Evolutionary conservation across 2,113 vertebrate genomes (phyloP).

Genomic region (Butorides virescens): DNA sequence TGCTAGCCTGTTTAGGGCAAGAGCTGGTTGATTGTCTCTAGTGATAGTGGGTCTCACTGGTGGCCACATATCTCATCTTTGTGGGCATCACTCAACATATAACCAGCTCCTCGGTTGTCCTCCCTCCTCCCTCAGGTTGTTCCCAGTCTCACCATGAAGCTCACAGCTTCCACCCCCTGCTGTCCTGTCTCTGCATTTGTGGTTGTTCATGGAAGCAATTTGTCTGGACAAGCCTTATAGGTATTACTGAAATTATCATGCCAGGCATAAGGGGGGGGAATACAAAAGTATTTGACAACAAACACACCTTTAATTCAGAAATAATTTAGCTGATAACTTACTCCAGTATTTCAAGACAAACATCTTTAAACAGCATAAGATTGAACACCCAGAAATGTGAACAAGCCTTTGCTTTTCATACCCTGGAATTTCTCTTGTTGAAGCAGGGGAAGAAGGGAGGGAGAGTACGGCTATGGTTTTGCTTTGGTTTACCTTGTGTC

Average conservation of each 20-base stretch:
- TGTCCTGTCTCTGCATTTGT: not conserved
- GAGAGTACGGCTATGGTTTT: not conserved
- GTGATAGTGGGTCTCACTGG: not conserved
- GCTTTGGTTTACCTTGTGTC: slow-evolving; percentile 70
- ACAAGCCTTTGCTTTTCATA: not conserved
- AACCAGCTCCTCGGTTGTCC: not conserved
- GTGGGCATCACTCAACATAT: not conserved
- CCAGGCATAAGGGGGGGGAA: not conserved
- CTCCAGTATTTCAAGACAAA: not conserved
- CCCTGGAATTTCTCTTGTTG: not conserved
- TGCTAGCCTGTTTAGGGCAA: not conserved
- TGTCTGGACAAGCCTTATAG: not conserved
- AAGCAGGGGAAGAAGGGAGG: not conserved
- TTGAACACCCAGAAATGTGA: not conserved
- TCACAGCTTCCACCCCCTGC: not conserved
- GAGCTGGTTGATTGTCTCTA: not conserved
- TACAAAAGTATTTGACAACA: not conserved
- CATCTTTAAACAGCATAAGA: not conserved
- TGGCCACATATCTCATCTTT: not conserved
- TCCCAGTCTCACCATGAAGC: not conserved
- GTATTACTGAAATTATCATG: not conserved
- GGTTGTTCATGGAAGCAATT: not conserved
- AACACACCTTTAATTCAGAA: not conserved
- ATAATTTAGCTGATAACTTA: not conserved
- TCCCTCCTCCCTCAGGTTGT: not conserved